Conservation (phyloP, 2,888 invertebrate genomes). For the Caenorhabditis uteleia region DNA sequence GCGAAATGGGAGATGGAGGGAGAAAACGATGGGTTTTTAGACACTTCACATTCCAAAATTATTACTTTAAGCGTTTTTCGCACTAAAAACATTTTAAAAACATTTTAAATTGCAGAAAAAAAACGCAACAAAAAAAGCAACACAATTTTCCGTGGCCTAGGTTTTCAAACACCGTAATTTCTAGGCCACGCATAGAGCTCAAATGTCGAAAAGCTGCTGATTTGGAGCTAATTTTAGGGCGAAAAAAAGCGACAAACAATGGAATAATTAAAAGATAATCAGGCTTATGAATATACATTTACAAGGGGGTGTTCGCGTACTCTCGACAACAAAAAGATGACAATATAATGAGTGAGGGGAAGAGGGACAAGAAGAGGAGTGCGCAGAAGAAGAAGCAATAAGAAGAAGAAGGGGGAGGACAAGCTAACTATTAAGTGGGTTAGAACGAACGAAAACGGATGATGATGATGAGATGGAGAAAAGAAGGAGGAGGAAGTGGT, state of each 20-base stretch:
- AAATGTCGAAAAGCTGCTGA: too few relatives aligned
- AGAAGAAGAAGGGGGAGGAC: conserved; percentile 3
- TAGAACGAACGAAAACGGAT: conserved; percentile 5
- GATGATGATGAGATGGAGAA: background rate
- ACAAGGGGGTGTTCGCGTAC: conserved; percentile 12
- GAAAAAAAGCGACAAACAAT: conserved; percentile 6
- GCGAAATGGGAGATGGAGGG: too few relatives aligned
- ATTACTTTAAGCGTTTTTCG: too few relatives aligned
- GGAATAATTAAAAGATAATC: background rate
- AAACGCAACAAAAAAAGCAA: too few relatives aligned
- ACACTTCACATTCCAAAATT: too few relatives aligned
- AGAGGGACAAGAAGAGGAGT: conserved; percentile 1
- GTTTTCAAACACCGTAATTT: too few relatives aligned
- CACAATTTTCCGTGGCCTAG: too few relatives aligned
- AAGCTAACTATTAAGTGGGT: conserved; percentile 23
- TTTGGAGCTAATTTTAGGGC: background rate
- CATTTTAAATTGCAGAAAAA: too few relatives aligned
- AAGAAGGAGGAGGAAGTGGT: conserved; percentile 8
- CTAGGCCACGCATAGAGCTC: too few relatives aligned
- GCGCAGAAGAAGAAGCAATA: background rate
- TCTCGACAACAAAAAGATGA: conserved; percentile 13
- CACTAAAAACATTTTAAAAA: too few relatives aligned
- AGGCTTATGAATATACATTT: conserved; percentile 13
- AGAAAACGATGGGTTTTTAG: too few relatives aligned
- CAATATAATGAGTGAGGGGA: too few relatives aligned